Evolutionary conservation across 2,797 vertebrate species (phyloP).

Genomic region (Percopsis omiscomaycus): DNA sequence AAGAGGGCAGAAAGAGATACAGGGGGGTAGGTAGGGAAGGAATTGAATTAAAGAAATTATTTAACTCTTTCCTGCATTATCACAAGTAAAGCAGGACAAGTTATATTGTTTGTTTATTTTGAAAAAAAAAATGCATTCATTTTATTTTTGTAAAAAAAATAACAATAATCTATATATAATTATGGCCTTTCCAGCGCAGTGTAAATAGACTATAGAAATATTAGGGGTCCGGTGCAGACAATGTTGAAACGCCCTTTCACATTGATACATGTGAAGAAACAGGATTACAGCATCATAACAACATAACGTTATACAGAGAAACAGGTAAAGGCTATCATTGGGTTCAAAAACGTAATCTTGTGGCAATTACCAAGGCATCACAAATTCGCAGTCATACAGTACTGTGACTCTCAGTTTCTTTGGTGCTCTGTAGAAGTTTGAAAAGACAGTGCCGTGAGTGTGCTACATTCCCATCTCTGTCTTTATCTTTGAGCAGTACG

Average conservation of each 20-base stretch:
- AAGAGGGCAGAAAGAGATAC: conserved; percentile 54
- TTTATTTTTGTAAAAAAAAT: not conserved
- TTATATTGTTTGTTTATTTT: not conserved
- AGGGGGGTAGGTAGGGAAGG: conserved; percentile 42
- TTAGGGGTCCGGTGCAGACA: no score
- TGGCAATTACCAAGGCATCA: conserved; percentile 3
- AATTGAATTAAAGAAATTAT: not conserved
- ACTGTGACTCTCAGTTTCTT: not conserved
- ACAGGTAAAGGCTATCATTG: not conserved
- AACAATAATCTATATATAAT: not conserved
- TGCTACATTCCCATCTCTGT: conserved; percentile 27
- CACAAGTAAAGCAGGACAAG: no score
- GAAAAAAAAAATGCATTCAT: not conserved
- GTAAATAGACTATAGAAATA: no score
- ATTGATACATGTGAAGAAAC: no score
- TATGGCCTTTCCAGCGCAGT: not conserved
- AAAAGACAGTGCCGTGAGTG: conserved; percentile 3
- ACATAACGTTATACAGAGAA: not conserved
- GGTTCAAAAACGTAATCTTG: not conserved
- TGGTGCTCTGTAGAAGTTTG: conserved; percentile 3
- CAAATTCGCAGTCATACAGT: not conserved
- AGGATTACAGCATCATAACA: not conserved
- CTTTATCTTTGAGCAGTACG: conserved; percentile 40
- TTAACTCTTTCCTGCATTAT: not conserved
- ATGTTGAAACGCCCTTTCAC: no score